Evolutionary conservation across 2,888 invertebrate species (phyloP), one percentile per base, ranked within the genome.

Genomic region (Heliconius ismenius): DNA sequence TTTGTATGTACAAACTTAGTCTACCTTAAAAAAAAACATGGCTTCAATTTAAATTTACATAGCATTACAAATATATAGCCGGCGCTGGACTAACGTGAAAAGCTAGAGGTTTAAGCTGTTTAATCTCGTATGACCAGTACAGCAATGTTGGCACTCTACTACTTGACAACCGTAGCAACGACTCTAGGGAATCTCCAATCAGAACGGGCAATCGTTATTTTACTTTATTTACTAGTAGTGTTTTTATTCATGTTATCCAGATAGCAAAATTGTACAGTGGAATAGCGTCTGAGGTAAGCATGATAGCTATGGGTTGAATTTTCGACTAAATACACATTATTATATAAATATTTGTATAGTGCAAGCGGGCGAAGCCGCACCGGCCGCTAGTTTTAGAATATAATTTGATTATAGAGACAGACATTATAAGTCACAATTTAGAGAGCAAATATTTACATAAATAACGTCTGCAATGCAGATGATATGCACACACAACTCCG

Each of bases 151-250:
- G 67, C 67, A 67, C 67, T 18, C 39, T 67, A 67, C 67, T 67
- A 67, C 67, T 67, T 67, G 67, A n/a, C 67, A 43, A n/a, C 65
- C 65, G 65, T 65, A 24, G 11, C 36, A 65, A 67, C 39, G 67
- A 67, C 67, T 67, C 67, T 43, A 24, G 67, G 67, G 67, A 67
- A 67, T 67, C 67, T 39, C 39, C 67, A 67, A 67, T 67, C 67
- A 67, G 67, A 39, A 18, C 39, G 15, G 9, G 6, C 24, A 36
- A 11, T 39, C 64, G 1, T n/a, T 43, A 32, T 21, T 67, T 24
- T 67, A n/a, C 10, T 43, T 67, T 13, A 39, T 24, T 39, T 32
- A 65, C n/a, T 13, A 24, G n/a, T 65, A 39, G n/a, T 11, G 13
- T 24, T 60, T 60, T 60, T 24, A 60, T 24, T 60, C 4, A 24